Evolutionary conservation across 1,140 invertebrate genomes (phyloP), one percentile per base, ranked within the genome.

Genomic region (Dreissena rostriformis): DNA sequence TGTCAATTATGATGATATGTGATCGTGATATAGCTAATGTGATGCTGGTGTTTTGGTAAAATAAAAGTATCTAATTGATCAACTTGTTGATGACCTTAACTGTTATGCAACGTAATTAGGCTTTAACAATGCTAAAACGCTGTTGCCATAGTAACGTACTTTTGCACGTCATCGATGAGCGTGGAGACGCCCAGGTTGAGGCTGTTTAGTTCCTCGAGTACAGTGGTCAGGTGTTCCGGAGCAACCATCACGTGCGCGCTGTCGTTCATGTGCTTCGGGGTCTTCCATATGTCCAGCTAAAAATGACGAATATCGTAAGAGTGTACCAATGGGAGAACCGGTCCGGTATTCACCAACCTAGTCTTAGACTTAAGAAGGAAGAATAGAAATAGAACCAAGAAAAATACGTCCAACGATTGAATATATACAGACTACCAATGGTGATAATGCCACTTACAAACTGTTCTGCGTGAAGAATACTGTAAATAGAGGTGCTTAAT

Each of bases 201-300:
- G 28, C 52, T n/a, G 15, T 65, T 19, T 0, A 81, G 70, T 51
- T 81, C 24, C 19, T 51, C 19, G 17, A 81, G 10, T 7, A 81
- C 61, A 11, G 2, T n/a, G 49, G 72, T 39, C 15, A 73, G 28
- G 24, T 81, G 22, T 24, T 81, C 68, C 22, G 79, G 79, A 0
- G 49, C 55, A 28, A 81, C 79, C 4, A 28, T n/a, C 26, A 72
- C 70, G 12, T 28, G 19, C 70, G 73, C 51, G 11, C 53, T 19
- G 29, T 81, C 79, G 26, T 81, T 81, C 4, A 66, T 12, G 28
- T 81, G 79, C 22, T 73, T 72, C 7, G 79, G 79, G 28, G 73
- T 24, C 70, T 81, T 81, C 79, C 79, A 81, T 8, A 81, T 65
- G 39, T 81, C 79, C 6, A 81, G 70, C 79, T 81, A 49, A 53